phyloP scores from a whole-genome alignment of 2,113 vertebrate species.

The Sarotherodon lohbergeri region DNA sequence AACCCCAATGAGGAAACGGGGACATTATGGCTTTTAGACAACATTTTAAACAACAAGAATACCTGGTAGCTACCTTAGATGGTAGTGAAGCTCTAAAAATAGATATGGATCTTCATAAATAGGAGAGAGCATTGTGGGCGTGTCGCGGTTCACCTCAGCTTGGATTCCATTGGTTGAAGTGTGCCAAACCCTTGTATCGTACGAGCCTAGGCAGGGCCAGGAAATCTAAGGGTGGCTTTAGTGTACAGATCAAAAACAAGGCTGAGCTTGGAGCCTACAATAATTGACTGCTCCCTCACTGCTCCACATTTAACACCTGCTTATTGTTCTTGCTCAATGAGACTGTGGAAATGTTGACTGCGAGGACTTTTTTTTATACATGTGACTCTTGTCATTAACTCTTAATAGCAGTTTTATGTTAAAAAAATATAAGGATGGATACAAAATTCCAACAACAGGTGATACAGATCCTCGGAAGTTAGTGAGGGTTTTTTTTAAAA shows the following conservation, averaged over 20 bases:
- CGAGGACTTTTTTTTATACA: background rate
- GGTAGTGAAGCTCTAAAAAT: slow-evolving; percentile 10
- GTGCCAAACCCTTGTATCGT: background rate
- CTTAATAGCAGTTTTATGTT: background rate
- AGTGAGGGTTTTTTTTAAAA: background rate
- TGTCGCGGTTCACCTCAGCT: background rate
- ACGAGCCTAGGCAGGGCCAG: background rate
- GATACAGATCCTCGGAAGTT: background rate
- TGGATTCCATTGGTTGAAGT: slow-evolving; percentile 12
- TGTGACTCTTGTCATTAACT: background rate
- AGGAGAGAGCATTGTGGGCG: background rate
- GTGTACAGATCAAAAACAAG: background rate
- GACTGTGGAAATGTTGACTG: background rate
- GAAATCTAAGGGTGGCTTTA: slow-evolving; percentile 14
- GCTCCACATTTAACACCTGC: background rate
- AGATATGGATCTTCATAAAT: slow-evolving; percentile 22
- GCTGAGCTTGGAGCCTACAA: background rate
- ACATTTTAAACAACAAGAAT: background rate
- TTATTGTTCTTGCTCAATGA: background rate
- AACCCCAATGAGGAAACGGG: background rate
- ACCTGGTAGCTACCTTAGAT: background rate
- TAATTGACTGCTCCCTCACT: background rate
- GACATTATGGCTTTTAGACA: background rate
- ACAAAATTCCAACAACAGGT: background rate
- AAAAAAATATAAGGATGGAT: background rate